These are phyloP conservation scores for Brachionus asplanchnoidis DNA, from an alignment of 1,140 invertebrate genomes.

Conservation along the genomic window DNA sequence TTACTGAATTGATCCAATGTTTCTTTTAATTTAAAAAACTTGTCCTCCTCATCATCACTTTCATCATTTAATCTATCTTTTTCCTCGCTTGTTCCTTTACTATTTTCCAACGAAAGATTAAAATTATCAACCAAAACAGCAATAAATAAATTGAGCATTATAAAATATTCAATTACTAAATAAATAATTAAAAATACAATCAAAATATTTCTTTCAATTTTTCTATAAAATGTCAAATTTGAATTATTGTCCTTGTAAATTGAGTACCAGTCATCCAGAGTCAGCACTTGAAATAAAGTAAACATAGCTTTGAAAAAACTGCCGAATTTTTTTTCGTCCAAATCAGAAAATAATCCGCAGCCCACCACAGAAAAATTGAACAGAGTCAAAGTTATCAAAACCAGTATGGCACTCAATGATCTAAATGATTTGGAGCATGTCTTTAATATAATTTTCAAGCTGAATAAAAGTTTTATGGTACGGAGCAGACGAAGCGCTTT, in stretches of 20 bases:
- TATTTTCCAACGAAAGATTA: conserved; percentile 46
- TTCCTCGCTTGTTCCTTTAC: neutral
- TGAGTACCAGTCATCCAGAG: conserved; percentile 47
- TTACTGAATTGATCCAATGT: neutral
- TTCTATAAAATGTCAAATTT: neutral
- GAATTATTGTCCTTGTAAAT: conserved; percentile 44
- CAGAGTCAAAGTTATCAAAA: conserved; percentile 49
- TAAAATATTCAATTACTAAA: conserved; percentile 50
- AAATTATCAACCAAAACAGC: conserved; percentile 52
- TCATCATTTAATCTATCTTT: neutral
- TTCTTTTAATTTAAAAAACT: neutral
- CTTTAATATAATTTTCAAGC: conserved; percentile 49
- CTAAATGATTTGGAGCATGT: conserved; percentile 49
- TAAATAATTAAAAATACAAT: conserved; percentile 48
- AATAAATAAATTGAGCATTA: conserved; percentile 51
- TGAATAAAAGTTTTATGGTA: conserved; percentile 48
- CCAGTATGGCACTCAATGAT: conserved; percentile 48
- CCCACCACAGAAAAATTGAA: conserved; percentile 51
- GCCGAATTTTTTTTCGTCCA: conserved; percentile 46
- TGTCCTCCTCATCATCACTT: neutral
- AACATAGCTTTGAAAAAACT: conserved; percentile 45
- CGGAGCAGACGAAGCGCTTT: conserved; percentile 47
- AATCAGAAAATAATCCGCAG: conserved; percentile 46
- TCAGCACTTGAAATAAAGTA: conserved; percentile 48
- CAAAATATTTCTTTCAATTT: conserved; percentile 13